Evolutionary conservation across 2,113 vertebrate genomes (phyloP).

Genomic region (Dinomys branickii): DNA sequence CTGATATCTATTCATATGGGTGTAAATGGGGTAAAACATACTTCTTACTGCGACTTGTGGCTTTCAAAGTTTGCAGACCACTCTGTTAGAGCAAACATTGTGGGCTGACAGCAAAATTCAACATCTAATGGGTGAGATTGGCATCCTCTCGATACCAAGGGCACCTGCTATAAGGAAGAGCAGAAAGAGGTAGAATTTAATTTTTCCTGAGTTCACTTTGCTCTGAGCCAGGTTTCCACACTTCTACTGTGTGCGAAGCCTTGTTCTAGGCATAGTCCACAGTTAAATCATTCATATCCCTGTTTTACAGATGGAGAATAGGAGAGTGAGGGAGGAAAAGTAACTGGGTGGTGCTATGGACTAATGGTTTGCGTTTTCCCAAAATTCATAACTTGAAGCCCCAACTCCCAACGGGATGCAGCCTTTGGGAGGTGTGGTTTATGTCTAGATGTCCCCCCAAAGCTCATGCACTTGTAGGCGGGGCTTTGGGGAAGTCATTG

Average conservation of each 20-base stretch:
- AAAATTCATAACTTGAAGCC: neutral
- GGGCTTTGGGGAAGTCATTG: neutral
- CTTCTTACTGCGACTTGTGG: neutral
- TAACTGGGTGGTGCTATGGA: neutral
- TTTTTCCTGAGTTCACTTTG: neutral
- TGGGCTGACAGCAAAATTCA: neutral
- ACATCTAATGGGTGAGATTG: neutral
- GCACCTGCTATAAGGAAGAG: neutral
- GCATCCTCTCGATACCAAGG: neutral
- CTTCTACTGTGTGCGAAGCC: neutral
- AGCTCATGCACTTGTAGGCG: neutral
- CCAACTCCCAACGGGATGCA: neutral
- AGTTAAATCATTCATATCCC: neutral
- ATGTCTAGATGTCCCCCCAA: neutral
- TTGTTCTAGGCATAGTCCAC: neutral
- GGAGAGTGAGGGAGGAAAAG: neutral
- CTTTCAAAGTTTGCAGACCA: neutral
- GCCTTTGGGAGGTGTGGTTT: neutral
- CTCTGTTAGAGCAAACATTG: neutral
- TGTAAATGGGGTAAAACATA: neutral
- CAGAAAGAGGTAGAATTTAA: neutral
- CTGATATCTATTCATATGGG: neutral
- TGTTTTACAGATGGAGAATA: neutral
- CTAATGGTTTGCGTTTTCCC: neutral
- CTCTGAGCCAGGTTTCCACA: no score